Conservation (phyloP, 2,113 vertebrate species). For the Dasyornis broadbenti region DNA sequence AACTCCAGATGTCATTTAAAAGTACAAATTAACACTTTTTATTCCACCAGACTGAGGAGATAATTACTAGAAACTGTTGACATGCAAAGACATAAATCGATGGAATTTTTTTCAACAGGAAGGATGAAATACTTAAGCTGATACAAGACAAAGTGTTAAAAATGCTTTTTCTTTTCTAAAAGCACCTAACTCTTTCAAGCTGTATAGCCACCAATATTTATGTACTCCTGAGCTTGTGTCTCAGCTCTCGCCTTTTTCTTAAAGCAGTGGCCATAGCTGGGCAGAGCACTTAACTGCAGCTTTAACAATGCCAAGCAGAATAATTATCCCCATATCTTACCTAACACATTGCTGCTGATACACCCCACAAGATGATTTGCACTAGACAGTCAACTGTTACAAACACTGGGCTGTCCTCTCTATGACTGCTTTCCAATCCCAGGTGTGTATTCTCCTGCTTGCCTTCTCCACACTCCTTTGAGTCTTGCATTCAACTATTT, state of each 20-base stretch:
- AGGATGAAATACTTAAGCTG: neutral
- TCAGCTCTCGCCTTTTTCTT: neutral
- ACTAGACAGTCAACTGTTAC: neutral
- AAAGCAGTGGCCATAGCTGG: neutral
- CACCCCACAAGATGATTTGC: neutral
- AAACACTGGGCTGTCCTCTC: neutral
- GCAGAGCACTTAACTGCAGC: neutral
- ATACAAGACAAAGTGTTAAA: neutral
- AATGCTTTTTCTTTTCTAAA: neutral
- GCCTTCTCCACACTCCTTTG: neutral
- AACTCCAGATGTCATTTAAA: neutral
- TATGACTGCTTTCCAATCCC: neutral
- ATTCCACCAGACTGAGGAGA: neutral
- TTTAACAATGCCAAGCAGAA: neutral
- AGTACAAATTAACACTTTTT: neutral
- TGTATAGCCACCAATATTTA: neutral
- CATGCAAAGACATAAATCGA: accelerated
- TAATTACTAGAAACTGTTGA: neutral
- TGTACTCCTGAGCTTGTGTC: neutral
- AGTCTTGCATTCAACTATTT: neutral
- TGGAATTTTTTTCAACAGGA: neutral
- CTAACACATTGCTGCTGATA: neutral
- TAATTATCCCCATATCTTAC: neutral
- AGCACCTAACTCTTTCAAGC: neutral
- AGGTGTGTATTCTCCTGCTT: neutral